Conservation (phyloP, 2,113 vertebrate genomes). For the Festucalex cinctus region DNA sequence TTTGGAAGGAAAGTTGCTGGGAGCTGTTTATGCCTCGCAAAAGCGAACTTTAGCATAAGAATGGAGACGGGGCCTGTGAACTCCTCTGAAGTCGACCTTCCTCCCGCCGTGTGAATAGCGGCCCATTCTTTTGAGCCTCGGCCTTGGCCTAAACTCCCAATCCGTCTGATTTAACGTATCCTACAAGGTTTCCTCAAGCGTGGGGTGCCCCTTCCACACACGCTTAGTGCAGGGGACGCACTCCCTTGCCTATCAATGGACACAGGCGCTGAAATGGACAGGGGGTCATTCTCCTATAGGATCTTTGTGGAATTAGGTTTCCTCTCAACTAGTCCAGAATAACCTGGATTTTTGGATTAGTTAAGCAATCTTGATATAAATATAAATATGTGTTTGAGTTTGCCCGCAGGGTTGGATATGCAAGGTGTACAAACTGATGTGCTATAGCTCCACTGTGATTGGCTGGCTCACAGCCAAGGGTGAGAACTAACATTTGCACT, state of each 20-base stretch:
- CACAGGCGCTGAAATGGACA: constrained; percentile 50
- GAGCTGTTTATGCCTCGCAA: constrained; percentile 50
- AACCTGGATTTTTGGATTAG: background rate
- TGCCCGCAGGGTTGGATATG: too few species aligned
- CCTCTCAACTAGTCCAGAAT: background rate
- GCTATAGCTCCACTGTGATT: constrained; percentile 32
- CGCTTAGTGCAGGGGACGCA: constrained; percentile 35
- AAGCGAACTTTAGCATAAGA: constrained; percentile 65
- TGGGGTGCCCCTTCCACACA: background rate
- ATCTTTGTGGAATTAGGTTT: background rate
- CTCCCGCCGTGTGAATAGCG: constrained; percentile 61
- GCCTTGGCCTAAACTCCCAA: constrained; percentile 62
- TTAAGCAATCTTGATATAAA: background rate
- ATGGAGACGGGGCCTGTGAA: constrained; percentile 66
- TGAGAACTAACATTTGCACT: constrained; percentile 39
- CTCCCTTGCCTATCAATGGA: constrained; percentile 37
- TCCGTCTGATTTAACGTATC: constrained; percentile 69
- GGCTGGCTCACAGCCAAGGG: constrained; percentile 40
- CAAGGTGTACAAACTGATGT: too few species aligned
- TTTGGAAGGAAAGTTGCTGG: constrained; percentile 62
- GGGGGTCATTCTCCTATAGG: constrained; percentile 30
- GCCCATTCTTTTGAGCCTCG: constrained; percentile 51
- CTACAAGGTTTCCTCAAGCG: constrained; percentile 45
- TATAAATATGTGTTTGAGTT: background rate
- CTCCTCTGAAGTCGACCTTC: constrained; percentile 64